These are phyloP conservation scores for Panopea generosa DNA, from an alignment of 2,888 invertebrate genomes.

Conservation along the genomic window DNA sequence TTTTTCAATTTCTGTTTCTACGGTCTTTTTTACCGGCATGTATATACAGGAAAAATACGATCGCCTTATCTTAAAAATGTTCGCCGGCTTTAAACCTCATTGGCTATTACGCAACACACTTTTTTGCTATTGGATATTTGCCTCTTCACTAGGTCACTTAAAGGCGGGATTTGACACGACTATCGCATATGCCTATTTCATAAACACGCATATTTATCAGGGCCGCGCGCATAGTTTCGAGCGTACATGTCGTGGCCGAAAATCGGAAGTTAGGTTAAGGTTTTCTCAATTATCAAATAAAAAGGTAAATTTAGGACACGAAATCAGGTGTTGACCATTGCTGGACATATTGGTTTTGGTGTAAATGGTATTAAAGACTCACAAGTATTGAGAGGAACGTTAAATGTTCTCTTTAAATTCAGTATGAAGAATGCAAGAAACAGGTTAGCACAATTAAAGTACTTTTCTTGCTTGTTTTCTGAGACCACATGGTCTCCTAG, in stretches of 20 bases:
- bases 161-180: slow-evolving; percentile 28
- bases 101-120: slow-evolving; percentile 47
- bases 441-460: slow-evolving; percentile 45
- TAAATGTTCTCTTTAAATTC: slow-evolving; percentile 24
- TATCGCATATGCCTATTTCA: slow-evolving; percentile 11
- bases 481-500: slow-evolving; percentile 9
- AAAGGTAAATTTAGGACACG: slow-evolving; percentile 15
- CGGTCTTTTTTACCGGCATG: no score
- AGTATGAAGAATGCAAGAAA: slow-evolving; percentile 63
- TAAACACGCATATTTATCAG: slow-evolving; percentile 2
- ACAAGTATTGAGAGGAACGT: slow-evolving; percentile 17
- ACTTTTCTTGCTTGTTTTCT: not conserved
- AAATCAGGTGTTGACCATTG: slow-evolving; percentile 14
- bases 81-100: slow-evolving; percentile 22
- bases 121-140: slow-evolving; percentile 38
- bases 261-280: slow-evolving; percentile 20
- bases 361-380: slow-evolving; percentile 1
- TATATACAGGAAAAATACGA: no score
- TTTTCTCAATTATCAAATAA: not conserved
- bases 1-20: no score
- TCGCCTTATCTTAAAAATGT: not conserved
- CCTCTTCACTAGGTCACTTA: slow-evolving; percentile 14
- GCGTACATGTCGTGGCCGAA: slow-evolving; percentile 23
- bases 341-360: slow-evolving; percentile 6
- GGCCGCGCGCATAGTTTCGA: no score